These are phyloP conservation scores for Limnephilus rhombicus DNA, from an alignment of 2,888 invertebrate species.

Conservation along the genomic window DNA sequence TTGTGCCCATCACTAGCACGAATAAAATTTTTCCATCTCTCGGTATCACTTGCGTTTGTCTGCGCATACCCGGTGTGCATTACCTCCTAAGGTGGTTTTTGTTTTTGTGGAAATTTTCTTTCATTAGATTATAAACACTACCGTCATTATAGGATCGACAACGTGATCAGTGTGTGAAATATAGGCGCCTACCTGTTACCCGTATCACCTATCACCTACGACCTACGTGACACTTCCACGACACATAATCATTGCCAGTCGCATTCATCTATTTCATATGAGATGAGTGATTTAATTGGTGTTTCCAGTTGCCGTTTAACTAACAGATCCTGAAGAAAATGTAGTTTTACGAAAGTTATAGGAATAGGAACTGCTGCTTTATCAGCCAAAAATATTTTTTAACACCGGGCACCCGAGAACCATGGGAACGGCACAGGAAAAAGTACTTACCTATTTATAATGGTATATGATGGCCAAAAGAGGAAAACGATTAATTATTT, in stretches of 20 bases:
- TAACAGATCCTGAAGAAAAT: background rate
- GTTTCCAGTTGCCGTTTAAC: background rate
- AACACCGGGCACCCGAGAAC: too few species aligned
- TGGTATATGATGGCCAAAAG: background rate
- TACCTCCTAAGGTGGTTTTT: conserved; percentile 4
- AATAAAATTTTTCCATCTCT: conserved; percentile 37
- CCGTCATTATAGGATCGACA: background rate
- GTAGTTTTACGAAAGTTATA: background rate
- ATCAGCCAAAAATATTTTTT: too few species aligned
- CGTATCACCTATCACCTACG: background rate
- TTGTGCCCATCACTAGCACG: background rate
- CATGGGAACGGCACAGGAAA: too few species aligned
- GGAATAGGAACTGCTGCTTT: too few species aligned
- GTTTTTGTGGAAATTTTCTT: conserved; percentile 40
- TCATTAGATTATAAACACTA: conserved; percentile 10
- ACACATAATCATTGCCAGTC: background rate
- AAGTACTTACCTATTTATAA: too few species aligned
- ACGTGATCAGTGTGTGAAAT: conserved; percentile 29
- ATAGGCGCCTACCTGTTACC: background rate
- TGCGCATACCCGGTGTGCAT: background rate
- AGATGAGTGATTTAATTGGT: background rate
- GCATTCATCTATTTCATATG: background rate
- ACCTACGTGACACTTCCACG: background rate
- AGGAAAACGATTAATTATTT: background rate
- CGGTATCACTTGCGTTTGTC: background rate